These are phyloP conservation scores for Pheosia gnoma DNA, from an alignment of 2,888 invertebrate genomes.

Conservation along the genomic window DNA sequence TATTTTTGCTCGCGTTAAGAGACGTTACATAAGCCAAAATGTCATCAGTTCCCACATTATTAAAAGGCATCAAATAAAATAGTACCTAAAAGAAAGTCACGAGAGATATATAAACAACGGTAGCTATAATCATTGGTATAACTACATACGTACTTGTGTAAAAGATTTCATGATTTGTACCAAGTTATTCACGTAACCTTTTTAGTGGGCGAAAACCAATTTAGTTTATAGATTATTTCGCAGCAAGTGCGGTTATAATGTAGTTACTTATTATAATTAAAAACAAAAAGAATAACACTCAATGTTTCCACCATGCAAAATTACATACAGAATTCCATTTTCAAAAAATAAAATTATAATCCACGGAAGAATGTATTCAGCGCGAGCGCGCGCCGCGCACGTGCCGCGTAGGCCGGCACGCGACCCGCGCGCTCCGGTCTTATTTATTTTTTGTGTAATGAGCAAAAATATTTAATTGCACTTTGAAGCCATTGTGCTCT, in stretches of 20 bases:
- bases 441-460: slow-evolving; percentile 59
- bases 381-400: slow-evolving; percentile 43
- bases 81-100: too few relatives aligned
- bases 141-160: too few relatives aligned
- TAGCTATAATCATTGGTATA: too few relatives aligned
- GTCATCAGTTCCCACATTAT: too few relatives aligned
- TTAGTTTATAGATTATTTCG: background rate
- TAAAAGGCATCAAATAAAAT: too few relatives aligned
- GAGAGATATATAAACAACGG: too few relatives aligned
- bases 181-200: too few relatives aligned
- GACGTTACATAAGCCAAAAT: too few relatives aligned
- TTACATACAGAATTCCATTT: background rate
- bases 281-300: background rate
- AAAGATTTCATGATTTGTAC: too few relatives aligned
- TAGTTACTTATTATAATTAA: too few relatives aligned
- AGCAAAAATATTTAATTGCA: slow-evolving; percentile 73
- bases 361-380: slow-evolving; percentile 22
- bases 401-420: slow-evolving; percentile 38
- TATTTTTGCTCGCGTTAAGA: slow-evolving; percentile 16
- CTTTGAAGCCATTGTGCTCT: slow-evolving; percentile 48
- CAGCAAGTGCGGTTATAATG: too few relatives aligned
- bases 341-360: slow-evolving; percentile 25
- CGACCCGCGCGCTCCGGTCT: slow-evolving; percentile 36
- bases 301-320: background rate
- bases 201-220: background rate